Conservation (phyloP, 2,797 vertebrate species). For the Darevskia mixta region DNA sequence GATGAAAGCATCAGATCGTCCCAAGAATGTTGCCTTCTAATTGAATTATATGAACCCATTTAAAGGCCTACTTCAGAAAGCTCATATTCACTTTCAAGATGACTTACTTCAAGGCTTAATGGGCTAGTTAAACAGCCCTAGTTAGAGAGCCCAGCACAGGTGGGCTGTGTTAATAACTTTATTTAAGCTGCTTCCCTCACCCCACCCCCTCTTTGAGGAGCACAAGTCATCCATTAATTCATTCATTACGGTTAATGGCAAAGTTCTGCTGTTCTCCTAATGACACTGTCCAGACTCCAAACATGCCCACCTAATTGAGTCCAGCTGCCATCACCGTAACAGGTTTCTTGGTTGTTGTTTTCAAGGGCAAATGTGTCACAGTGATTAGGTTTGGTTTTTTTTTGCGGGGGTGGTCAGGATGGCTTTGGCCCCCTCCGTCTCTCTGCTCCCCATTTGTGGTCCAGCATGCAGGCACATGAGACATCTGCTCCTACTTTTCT, state of each 20-base stretch:
- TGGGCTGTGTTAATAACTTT: slow-evolving; percentile 89
- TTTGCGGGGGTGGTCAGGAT: slow-evolving; percentile 22
- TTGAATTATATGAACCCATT: slow-evolving; percentile 84
- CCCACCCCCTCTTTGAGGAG: slow-evolving; percentile 76
- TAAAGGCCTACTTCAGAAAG: slow-evolving; percentile 83
- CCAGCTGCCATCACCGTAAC: slow-evolving; percentile 82
- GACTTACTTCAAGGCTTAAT: slow-evolving; percentile 81
- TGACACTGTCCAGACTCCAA: slow-evolving; percentile 83
- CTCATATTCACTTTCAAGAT: slow-evolving; percentile 82
- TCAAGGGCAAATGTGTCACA: slow-evolving; percentile 47
- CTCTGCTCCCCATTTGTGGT: slow-evolving; percentile 35
- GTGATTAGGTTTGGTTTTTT: slow-evolving; percentile 57
- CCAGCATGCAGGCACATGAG: slow-evolving; percentile 26
- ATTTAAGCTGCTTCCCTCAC: slow-evolving; percentile 82
- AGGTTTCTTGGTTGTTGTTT: slow-evolving; percentile 63
- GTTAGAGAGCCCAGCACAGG: slow-evolving; percentile 83
- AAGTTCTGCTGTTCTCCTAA: slow-evolving; percentile 84
- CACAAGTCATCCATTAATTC: slow-evolving; percentile 86
- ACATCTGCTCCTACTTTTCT: slow-evolving; percentile 16
- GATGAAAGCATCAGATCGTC: slow-evolving; percentile 79
- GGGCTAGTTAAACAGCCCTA: slow-evolving; percentile 81
- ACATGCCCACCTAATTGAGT: slow-evolving; percentile 81
- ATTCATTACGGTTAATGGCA: slow-evolving; percentile 85
- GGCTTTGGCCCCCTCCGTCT: background rate
- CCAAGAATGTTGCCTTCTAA: slow-evolving; percentile 79